Percentiles rank a stretch among this genome's conserved stretches.
Evolutionary conservation across 92 coral and sea anemone species (phyloP).

Genomic region (Paragorgia papillata): DNA sequence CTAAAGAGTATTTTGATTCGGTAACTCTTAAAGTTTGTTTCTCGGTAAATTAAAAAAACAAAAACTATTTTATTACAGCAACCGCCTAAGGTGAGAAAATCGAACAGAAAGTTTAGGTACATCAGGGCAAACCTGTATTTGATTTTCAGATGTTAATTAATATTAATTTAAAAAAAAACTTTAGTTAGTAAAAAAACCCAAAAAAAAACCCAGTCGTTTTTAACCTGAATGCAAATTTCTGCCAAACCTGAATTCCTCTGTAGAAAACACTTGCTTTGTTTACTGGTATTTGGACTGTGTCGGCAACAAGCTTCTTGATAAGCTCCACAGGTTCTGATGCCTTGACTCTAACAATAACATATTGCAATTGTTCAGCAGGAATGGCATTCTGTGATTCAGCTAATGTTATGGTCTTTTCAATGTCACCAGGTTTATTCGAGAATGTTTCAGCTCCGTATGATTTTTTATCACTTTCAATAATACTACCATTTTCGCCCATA

Average conservation of each 20-base stretch:
- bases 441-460: conserved; percentile 12
- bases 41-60: no score
- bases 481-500: conserved; percentile 6
- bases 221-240: no score
- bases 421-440: conserved; percentile 5
- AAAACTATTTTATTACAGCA: no score
- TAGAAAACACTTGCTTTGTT: conserved; percentile 13
- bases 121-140: no score
- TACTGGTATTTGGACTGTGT: conserved; percentile 20
- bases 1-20: no score
- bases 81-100: no score
- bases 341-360: conserved; percentile 34
- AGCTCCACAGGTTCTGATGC: conserved; percentile 42
- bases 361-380: conserved; percentile 18
- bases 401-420: conserved; percentile 2
- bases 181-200: no score
- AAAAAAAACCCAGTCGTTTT: no score
- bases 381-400: conserved; percentile 7
- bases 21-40: no score
- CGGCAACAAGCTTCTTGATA: conserved; percentile 29
- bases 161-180: no score
- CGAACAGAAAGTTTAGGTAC: no score
- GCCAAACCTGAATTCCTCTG: conserved; percentile 32
- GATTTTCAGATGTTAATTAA: no score
- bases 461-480: conserved; percentile 2